Evolutionary conservation across 2,888 invertebrate species (phyloP), one percentile per base, ranked within the genome.

Genomic region (Chrysolina oricalcia): DNA sequence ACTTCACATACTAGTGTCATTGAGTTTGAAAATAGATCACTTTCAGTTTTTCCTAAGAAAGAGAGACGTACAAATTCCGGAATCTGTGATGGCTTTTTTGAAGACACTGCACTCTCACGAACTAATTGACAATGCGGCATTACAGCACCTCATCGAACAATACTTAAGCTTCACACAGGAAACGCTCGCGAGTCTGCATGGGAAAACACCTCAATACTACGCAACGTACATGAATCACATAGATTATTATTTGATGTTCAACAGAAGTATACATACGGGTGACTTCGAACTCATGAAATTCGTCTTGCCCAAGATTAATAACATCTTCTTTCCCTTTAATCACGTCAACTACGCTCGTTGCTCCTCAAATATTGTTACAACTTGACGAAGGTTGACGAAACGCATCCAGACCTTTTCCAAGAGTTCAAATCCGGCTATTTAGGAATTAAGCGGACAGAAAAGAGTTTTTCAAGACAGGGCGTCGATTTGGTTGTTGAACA

Each of bases 341-440:
- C 80, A 78, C 35, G 76, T 50, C 4, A 76, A 78, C 50, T 79
- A 80, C 40, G 40, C 78, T 46, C 69, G 76, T n/a, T 78, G 72
- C 56, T 70, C 83, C 62, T 86, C 78, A 65, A 77, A 79, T 75
- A 73, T 71, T 65, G 68, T 56, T 59, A 77, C 40, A 81, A 70
- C 72, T 73, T 75, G 71, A 68, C 74, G 11, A 78, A 75, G n/a
- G n/a, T n/a, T n/a, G n/a, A n/a, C n/a, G n/a, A n/a, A n/a, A n/a
- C n/a, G n/a, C n/a, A n/a, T n/a, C n/a, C n/a, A n/a, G n/a, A n/a
- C n/a, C n/a, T n/a, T n/a, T n/a, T n/a, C n/a, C n/a, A n/a, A n/a
- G n/a, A n/a, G n/a, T n/a, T n/a, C n/a, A n/a, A n/a, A n/a, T n/a
- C n/a, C n/a, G n/a, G n/a, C n/a, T n/a, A n/a, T n/a, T n/a, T n/a